phyloP scores from a whole-genome alignment of 1,140 invertebrate species.

The Bathynomus jamesi region DNA sequence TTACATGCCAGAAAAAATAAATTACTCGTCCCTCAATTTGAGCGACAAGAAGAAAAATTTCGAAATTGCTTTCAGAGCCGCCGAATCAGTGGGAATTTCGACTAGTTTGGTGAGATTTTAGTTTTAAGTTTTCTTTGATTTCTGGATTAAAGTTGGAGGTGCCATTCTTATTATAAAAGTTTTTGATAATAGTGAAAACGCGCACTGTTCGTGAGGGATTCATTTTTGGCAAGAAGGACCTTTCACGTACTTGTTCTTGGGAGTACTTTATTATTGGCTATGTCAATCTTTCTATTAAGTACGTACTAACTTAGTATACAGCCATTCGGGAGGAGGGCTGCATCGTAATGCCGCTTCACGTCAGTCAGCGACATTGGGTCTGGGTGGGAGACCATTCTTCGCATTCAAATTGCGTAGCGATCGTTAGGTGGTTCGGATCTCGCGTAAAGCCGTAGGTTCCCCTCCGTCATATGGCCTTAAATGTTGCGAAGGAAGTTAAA shows the following conservation, averaged over 20 bases:
- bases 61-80: conserved; percentile 78
- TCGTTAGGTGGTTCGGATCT: too few species aligned
- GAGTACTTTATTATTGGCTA: neutral
- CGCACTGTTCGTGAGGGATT: neutral
- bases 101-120: conserved; percentile 67
- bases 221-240: neutral
- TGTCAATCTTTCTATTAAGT: neutral
- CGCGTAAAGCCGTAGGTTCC: too few species aligned
- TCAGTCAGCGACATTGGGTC: too few species aligned
- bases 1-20: conserved; percentile 74
- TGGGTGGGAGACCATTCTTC: too few species aligned
- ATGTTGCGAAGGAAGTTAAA: too few species aligned
- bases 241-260: neutral
- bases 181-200: too few species aligned
- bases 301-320: neutral
- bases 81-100: conserved; percentile 78
- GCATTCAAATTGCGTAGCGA: too few species aligned
- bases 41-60: conserved; percentile 79
- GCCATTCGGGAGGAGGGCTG: too few species aligned
- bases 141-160: neutral
- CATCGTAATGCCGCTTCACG: too few species aligned
- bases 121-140: neutral
- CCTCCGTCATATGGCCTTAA: too few species aligned
- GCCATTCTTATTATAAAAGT: neutral
- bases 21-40: conserved; percentile 66